Conservation (phyloP, 2,888 invertebrate species). For the Tachina fera region DNA sequence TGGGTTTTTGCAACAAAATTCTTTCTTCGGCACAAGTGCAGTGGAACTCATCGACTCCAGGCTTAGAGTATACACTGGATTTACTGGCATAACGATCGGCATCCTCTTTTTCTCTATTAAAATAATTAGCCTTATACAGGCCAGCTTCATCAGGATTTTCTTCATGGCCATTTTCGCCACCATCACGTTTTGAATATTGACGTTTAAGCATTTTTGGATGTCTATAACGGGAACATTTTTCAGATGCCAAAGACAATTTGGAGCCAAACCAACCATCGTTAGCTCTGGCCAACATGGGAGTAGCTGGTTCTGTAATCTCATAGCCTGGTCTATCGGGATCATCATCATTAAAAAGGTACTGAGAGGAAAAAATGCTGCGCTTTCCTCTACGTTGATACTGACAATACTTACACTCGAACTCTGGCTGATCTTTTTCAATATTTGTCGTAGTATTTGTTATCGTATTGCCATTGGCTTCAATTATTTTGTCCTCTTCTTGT, state of each 20-base stretch:
- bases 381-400: constrained; percentile 76
- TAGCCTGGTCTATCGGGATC: constrained; percentile 86
- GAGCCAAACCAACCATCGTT: constrained; percentile 82
- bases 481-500: constrained; percentile 75
- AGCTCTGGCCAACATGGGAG: constrained; percentile 86
- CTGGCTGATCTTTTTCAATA: constrained; percentile 69
- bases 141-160: constrained; percentile 60
- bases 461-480: constrained; percentile 76
- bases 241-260: constrained; percentile 78
- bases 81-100: constrained; percentile 79
- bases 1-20: constrained; percentile 76
- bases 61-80: constrained; percentile 78
- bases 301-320: constrained; percentile 87
- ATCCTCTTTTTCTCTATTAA: constrained; percentile 85
- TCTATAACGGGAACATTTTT: constrained; percentile 67
- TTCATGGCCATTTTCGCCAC: constrained; percentile 41
- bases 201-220: constrained; percentile 73
- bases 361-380: constrained; percentile 79
- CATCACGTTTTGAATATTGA: constrained; percentile 74
- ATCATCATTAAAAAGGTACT: constrained; percentile 84
- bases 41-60: constrained; percentile 74
- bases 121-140: constrained; percentile 83
- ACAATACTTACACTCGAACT: constrained; percentile 80
- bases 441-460: constrained; percentile 40
- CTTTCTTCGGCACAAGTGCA: constrained; percentile 81